A percentile compares a stretch with the other conserved stretches of the same genome.
Evolutionary conservation across 2,113 vertebrate genomes (phyloP).

Genomic region (Pandion haliaetus): DNA sequence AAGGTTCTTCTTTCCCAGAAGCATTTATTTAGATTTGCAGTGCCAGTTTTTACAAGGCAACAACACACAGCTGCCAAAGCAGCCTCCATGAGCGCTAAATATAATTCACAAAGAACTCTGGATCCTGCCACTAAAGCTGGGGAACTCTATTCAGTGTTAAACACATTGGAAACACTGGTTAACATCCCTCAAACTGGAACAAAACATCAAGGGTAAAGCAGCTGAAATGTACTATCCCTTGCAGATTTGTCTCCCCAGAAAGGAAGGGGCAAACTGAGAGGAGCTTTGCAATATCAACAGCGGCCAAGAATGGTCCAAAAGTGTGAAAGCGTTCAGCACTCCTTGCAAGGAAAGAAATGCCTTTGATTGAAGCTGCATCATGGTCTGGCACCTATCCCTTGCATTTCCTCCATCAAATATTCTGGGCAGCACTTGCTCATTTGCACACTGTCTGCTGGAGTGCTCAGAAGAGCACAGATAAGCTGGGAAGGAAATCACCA

Average conservation of each 20-base stretch:
- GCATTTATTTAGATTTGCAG: neutral
- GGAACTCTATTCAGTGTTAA: neutral
- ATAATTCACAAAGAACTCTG: conserved; percentile 18
- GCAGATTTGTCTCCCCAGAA: neutral
- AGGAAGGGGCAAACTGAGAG: neutral
- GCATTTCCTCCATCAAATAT: neutral
- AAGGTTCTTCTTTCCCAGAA: neutral
- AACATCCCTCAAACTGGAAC: neutral
- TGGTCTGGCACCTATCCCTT: neutral
- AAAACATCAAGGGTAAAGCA: neutral
- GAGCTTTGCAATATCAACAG: neutral
- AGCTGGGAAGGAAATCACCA: neutral
- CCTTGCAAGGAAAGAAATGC: neutral
- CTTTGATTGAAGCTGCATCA: neutral
- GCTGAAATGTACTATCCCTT: neutral
- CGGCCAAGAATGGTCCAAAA: neutral
- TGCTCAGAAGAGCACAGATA: neutral
- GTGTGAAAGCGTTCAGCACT: neutral
- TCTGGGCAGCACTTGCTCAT: neutral
- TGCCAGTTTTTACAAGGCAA: conserved; percentile 13
- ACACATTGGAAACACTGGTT: neutral
- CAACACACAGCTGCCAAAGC: conserved; percentile 3
- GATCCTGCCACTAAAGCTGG: neutral
- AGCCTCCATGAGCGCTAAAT: neutral
- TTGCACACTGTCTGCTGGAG: neutral